A percentile compares a stretch with the other conserved stretches of the same genome.
Evolutionary conservation across 1,140 invertebrate genomes (phyloP).

Genomic region (Eriosoma lanigerum): DNA sequence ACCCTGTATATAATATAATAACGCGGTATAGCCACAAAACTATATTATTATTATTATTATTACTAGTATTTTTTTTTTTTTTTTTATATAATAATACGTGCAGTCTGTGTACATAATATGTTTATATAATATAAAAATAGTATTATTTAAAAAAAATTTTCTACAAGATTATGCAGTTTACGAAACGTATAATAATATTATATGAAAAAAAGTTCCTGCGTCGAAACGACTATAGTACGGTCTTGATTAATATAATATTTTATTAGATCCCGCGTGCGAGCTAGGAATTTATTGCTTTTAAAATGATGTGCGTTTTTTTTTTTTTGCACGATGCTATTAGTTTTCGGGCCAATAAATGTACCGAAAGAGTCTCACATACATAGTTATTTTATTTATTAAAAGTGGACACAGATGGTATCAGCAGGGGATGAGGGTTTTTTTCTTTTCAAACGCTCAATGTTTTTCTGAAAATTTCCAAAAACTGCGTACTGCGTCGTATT

Average conservation of each 20-base stretch:
- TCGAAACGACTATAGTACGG: too few species aligned
- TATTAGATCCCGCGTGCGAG: too few species aligned
- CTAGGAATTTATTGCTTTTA: slow-evolving; percentile 1
- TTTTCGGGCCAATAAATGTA: neutral
- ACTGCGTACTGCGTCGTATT: too few species aligned
- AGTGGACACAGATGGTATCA: neutral
- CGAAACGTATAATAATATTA: neutral
- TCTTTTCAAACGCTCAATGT: too few species aligned
- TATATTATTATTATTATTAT: too few species aligned
- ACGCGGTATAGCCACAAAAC: too few species aligned
- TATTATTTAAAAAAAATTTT: neutral
- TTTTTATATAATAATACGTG: neutral
- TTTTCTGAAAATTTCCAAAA: too few species aligned
- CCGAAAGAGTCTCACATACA: neutral
- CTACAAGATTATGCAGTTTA: neutral
- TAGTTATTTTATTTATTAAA: neutral
- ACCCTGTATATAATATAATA: too few species aligned
- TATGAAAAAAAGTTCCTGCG: too few species aligned
- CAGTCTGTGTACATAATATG: neutral
- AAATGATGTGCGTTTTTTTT: slow-evolving; percentile 16
- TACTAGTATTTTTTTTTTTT: too few species aligned
- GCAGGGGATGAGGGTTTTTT: too few species aligned
- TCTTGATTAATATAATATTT: too few species aligned
- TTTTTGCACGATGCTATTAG: neutral
- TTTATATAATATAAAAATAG: slow-evolving; percentile 10